These are phyloP conservation scores for Bemisia tabaci DNA, from an alignment of 1,140 invertebrate species.

Conservation along the genomic window DNA sequence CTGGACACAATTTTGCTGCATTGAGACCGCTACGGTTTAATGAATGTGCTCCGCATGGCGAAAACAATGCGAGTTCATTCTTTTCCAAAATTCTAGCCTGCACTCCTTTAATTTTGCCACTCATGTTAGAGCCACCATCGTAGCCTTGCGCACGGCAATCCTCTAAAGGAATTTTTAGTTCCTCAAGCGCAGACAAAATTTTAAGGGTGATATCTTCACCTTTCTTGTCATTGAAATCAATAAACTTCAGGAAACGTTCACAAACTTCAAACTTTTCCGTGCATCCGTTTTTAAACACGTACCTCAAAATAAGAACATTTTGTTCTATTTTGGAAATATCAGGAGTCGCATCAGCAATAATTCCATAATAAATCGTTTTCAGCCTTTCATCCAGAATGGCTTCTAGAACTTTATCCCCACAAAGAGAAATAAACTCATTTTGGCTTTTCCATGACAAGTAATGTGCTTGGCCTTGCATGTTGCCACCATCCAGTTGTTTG, in stretches of 20 bases:
- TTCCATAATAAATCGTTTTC: constrained; percentile 12
- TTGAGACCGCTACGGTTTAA: constrained; percentile 5
- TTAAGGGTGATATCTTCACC: constrained; percentile 2
- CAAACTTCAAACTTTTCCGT: constrained; percentile 10
- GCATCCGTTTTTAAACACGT: constrained; percentile 14
- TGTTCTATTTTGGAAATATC: constrained; percentile 17
- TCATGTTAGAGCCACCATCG: constrained; percentile 21
- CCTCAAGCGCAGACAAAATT: constrained; percentile 4
- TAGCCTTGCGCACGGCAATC: constrained; percentile 20
- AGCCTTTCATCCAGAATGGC: constrained; percentile 16
- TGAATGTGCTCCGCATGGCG: constrained; percentile 5
- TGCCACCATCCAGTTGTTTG: no score
- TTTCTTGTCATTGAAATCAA: constrained; percentile 9
- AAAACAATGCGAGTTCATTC: constrained; percentile 4
- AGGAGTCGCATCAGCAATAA: constrained; percentile 19
- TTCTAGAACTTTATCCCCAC: constrained; percentile 13
- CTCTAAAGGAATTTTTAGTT: constrained; percentile 14
- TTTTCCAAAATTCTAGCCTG: constrained; percentile 16
- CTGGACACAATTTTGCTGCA: constrained; percentile 2
- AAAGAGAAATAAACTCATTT: constrained; percentile 20
- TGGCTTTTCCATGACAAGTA: constrained; percentile 13
- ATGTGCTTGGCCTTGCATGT: constrained; percentile 11
- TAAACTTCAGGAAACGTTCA: constrained; percentile 22
- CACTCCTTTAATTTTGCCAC: constrained; percentile 16
- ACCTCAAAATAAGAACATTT: constrained; percentile 16